These are phyloP conservation scores for Diachrysia chrysitis DNA, from an alignment of 2,888 invertebrate species.

Conservation along the genomic window DNA sequence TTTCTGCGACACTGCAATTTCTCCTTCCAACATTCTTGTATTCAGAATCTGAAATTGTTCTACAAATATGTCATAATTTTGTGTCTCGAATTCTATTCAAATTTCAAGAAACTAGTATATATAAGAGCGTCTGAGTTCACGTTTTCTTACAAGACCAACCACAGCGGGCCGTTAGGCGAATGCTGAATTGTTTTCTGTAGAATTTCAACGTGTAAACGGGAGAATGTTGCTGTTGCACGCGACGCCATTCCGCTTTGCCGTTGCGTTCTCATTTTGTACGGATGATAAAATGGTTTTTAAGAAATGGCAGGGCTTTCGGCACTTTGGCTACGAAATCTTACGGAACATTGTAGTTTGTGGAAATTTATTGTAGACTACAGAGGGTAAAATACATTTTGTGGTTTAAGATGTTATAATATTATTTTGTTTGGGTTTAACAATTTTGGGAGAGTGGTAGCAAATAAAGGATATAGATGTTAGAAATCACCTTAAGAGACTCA, in stretches of 20 bases:
- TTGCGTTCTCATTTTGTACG: constrained; percentile 47
- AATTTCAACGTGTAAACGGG: constrained; percentile 56
- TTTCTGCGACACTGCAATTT: background rate
- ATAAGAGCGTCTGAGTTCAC: constrained; percentile 38
- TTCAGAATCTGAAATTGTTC: background rate
- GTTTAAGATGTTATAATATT: background rate
- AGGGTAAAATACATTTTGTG: background rate
- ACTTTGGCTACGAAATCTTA: constrained; percentile 44
- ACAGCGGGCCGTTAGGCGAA: constrained; percentile 41
- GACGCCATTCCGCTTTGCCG: constrained; percentile 41
- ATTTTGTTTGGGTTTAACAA: background rate
- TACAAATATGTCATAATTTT: constrained; percentile 6
- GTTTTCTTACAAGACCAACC: constrained; percentile 51
- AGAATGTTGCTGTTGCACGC: constrained; percentile 54
- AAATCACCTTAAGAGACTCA: background rate
- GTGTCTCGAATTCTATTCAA: background rate
- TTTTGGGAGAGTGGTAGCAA: background rate
- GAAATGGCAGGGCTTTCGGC: constrained; percentile 43
- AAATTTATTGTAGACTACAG: constrained; percentile 34
- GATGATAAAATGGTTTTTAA: constrained; percentile 56
- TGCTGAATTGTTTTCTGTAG: constrained; percentile 56
- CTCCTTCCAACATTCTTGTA: background rate
- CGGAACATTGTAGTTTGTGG: constrained; percentile 11
- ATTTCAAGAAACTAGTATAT: constrained; percentile 24
- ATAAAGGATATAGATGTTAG: background rate